These are phyloP conservation scores for Oligia fasciuncula DNA, from an alignment of 2,888 invertebrate genomes.

Conservation along the genomic window DNA sequence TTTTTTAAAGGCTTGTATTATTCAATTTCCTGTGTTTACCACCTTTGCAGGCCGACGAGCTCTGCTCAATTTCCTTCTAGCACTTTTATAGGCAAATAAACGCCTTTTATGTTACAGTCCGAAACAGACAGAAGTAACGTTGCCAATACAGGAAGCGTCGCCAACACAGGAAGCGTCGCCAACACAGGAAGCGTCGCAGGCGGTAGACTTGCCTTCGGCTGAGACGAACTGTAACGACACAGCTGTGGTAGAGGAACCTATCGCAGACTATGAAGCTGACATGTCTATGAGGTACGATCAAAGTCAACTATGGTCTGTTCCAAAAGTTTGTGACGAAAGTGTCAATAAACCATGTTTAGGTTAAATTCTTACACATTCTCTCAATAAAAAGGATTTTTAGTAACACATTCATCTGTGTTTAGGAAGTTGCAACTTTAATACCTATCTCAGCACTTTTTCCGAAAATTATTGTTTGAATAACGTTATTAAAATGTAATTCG, in stretches of 20 bases:
- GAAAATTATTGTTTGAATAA: no score
- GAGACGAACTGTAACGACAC: neutral
- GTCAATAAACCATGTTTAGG: neutral
- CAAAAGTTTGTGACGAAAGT: neutral
- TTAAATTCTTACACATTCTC: neutral
- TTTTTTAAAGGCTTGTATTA: neutral
- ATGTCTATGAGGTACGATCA: constrained; percentile 72
- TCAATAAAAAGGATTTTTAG: neutral
- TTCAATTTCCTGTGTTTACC: neutral
- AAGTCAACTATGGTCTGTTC: neutral
- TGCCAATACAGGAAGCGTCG: neutral
- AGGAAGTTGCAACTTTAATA: neutral
- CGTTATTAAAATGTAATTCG: no score
- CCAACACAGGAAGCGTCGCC: neutral
- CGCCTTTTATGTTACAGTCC: constrained; percentile 7
- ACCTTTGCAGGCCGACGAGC: no score
- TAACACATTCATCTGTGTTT: neutral
- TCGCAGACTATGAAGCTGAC: constrained; percentile 75
- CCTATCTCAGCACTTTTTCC: neutral
- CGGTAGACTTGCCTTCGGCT: neutral
- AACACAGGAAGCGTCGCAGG: neutral
- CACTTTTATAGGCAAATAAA: neutral
- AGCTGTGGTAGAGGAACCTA: neutral
- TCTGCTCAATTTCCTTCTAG: neutral
- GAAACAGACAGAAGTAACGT: neutral